phyloP scores from a whole-genome alignment of 2,888 invertebrate species.

The Heliconius hortense region DNA sequence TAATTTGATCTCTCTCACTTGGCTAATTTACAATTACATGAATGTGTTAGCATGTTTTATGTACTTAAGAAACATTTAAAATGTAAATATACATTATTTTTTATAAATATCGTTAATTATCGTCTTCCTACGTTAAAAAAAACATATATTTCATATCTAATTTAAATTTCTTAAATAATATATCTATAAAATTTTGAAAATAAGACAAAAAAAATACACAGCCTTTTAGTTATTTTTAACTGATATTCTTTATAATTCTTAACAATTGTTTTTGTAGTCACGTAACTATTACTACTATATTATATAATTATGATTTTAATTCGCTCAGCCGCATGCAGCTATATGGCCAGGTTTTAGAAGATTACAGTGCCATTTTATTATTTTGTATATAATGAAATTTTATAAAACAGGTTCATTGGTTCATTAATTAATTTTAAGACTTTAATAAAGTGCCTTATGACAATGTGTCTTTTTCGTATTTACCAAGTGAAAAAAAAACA shows the following conservation, averaged over 20 bases:
- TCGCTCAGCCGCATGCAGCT: slow-evolving; percentile 3
- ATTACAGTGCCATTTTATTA: slow-evolving; percentile 15
- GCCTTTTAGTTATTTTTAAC: not conserved
- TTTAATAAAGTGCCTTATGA: slow-evolving; percentile 15
- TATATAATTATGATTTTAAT: slow-evolving; percentile 1
- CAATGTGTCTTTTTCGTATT: not conserved
- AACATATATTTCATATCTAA: not conserved
- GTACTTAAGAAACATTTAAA: slow-evolving; percentile 7
- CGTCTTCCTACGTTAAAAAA: slow-evolving; percentile 2
- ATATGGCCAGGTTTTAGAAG: not conserved
- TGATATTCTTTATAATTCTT: not conserved
- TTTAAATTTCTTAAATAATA: not conserved
- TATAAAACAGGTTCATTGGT: not conserved
- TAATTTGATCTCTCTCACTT: not conserved
- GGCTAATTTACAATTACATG: slow-evolving; percentile 2
- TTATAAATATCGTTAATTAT: not conserved
- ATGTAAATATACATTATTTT: slow-evolving; percentile 11
- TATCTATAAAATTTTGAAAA: not conserved
- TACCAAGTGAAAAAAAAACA: not conserved
- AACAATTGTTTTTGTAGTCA: slow-evolving; percentile 2
- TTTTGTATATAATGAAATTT: not conserved
- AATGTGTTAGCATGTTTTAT: slow-evolving; percentile 9
- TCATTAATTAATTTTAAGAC: not conserved
- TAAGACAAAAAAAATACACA: not conserved
- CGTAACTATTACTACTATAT: not conserved